Conservation (phyloP, 2,888 invertebrate genomes). For the Lissocephala sabroskyi region DNA sequence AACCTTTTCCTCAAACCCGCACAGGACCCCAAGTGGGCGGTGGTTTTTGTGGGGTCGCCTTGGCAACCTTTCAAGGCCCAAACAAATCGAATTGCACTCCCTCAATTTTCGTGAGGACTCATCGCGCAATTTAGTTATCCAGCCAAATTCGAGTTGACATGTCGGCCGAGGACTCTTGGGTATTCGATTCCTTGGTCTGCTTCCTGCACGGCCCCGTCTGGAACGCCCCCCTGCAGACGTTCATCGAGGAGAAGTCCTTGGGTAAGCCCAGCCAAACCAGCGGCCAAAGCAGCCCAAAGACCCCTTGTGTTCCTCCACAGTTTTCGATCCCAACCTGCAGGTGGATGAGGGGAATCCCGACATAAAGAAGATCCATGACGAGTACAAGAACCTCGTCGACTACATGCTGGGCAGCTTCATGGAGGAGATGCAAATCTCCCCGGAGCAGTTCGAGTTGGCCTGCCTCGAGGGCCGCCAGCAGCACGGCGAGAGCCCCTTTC, state of each 20-base stretch:
- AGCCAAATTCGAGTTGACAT: too few species aligned
- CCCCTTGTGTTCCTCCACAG: conserved; percentile 72
- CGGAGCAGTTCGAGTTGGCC: conserved; percentile 89
- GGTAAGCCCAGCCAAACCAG: conserved; percentile 76
- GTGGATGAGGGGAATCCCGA: conserved; percentile 80
- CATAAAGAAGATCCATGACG: conserved; percentile 84
- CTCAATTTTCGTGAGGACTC: background rate
- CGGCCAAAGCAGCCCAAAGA: background rate
- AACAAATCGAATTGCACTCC: conserved; percentile 28
- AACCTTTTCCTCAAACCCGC: too few species aligned
- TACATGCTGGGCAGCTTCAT: conserved; percentile 92
- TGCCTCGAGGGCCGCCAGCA: conserved; percentile 75
- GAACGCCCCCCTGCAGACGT: conserved; percentile 91
- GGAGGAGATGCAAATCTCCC: conserved; percentile 91
- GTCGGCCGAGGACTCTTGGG: conserved; percentile 85
- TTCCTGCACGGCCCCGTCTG: conserved; percentile 94
- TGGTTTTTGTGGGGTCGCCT: conserved; percentile 11
- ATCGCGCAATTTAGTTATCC: conserved; percentile 11
- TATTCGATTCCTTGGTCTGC: conserved; percentile 92
- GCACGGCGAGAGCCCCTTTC: conserved; percentile 73
- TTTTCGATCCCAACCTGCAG: conserved; percentile 85
- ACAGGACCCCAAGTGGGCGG: conserved; percentile 2
- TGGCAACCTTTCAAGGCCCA: conserved; percentile 43
- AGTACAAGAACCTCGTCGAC: conserved; percentile 93
- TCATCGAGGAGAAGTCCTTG: conserved; percentile 93